Conservation (phyloP, 64 coral and sea anemone genomes). For the Montipora capricornis region DNA sequence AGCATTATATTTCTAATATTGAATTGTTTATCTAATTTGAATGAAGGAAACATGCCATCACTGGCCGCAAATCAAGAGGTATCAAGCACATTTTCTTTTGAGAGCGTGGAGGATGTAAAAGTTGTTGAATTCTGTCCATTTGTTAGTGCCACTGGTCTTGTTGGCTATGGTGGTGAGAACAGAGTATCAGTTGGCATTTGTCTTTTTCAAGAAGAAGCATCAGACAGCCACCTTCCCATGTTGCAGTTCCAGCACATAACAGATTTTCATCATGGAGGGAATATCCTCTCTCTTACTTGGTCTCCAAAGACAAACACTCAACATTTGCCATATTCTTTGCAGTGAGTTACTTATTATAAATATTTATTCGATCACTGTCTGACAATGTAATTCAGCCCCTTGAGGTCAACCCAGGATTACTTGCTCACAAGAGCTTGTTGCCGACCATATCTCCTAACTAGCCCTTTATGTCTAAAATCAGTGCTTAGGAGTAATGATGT, state of each 20-base stretch:
- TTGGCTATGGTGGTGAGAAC: constrained; percentile 92
- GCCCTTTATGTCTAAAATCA: too few species aligned
- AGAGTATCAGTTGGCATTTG: constrained; percentile 77
- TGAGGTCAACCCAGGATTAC: too few species aligned
- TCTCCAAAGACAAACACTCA: constrained; percentile 83
- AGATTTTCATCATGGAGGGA: constrained; percentile 92
- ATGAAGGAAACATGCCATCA: constrained; percentile 51
- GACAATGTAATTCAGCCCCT: too few species aligned
- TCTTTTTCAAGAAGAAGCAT: constrained; percentile 86
- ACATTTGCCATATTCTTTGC: constrained; percentile 74
- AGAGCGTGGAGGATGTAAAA: constrained; percentile 84
- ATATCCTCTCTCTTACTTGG: constrained; percentile 84
- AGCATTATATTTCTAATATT: too few species aligned
- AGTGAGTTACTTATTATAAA: constrained; percentile 63
- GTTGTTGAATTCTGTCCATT: constrained; percentile 94
- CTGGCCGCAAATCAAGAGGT: constrained; percentile 33
- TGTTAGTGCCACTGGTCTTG: constrained; percentile 74
- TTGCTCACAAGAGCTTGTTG: too few species aligned
- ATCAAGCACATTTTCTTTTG: constrained; percentile 83
- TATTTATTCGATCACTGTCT: too few species aligned
- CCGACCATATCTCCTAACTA: too few species aligned
- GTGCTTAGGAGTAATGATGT: too few species aligned
- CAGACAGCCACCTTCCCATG: constrained; percentile 47
- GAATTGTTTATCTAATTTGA: too few species aligned
- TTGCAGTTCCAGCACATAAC: constrained; percentile 93